Conservation (phyloP, 92 coral and sea anemone genomes). For the Epizoanthus rinbou region DNA sequence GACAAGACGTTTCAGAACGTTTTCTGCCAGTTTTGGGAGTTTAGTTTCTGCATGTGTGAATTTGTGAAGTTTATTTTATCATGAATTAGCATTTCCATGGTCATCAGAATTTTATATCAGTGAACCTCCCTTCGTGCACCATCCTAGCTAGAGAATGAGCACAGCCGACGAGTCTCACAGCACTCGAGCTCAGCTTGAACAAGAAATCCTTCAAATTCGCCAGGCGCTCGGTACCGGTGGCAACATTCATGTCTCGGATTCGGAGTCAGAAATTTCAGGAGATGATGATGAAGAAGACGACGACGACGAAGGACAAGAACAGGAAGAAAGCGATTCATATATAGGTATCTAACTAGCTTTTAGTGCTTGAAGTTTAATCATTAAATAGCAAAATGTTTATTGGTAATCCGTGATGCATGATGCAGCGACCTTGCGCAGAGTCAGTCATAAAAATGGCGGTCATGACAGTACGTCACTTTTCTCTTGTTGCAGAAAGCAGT, state of each 20-base stretch:
- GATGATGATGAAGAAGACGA: slow-evolving; percentile 30
- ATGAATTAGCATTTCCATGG: not conserved
- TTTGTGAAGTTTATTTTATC: not conserved
- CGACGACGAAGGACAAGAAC: not conserved
- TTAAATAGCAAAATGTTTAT: not conserved
- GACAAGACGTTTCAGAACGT: slow-evolving; percentile 12
- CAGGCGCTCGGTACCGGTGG: slow-evolving; percentile 79
- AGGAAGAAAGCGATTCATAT: not conserved
- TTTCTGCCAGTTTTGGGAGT: slow-evolving; percentile 36
- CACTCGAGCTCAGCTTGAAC: slow-evolving; percentile 40
- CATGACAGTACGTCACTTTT: not conserved
- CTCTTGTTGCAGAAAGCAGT: slow-evolving; percentile 22
- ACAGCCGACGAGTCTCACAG: slow-evolving; percentile 9
- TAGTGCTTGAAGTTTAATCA: not conserved
- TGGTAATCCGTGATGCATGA: no score
- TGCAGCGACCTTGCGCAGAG: not conserved
- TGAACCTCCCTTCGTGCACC: not conserved
- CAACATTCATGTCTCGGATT: slow-evolving; percentile 22
- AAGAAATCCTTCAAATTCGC: slow-evolving; percentile 85
- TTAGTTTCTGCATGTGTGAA: not conserved
- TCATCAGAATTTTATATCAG: not conserved
- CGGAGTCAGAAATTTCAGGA: slow-evolving; percentile 40
- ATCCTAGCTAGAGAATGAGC: not conserved
- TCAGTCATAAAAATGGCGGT: not conserved
- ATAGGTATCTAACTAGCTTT: not conserved